phyloP scores from a whole-genome alignment of 2,113 vertebrate species.

The Dryoscopus gambensis region DNA sequence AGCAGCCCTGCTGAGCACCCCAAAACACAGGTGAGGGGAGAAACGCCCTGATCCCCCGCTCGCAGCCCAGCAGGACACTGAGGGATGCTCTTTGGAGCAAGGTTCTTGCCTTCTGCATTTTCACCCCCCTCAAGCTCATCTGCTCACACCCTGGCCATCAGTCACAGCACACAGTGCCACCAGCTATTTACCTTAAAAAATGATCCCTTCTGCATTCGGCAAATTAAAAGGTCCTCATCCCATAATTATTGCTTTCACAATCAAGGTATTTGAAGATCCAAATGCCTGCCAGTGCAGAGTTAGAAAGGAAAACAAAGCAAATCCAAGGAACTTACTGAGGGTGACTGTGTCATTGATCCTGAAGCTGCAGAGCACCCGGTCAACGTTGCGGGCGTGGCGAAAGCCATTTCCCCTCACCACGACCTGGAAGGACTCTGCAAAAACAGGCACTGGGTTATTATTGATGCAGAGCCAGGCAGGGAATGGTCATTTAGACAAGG shows the following conservation, averaged over 20 bases:
- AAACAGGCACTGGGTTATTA: neutral
- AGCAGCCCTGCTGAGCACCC: neutral
- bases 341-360: constrained; percentile 92
- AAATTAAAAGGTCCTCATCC: neutral
- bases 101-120: neutral
- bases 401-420: constrained; percentile 95
- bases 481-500: neutral
- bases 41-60: neutral
- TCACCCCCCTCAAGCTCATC: neutral
- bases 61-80: neutral
- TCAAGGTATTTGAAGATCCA: accelerated
- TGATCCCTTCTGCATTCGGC: neutral
- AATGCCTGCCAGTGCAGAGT: neutral
- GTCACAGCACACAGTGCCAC: neutral
- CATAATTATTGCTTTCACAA: neutral
- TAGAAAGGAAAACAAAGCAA: accelerated
- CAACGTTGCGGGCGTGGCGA: constrained; percentile 87
- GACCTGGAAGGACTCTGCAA: constrained; percentile 90
- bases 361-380: constrained; percentile 95
- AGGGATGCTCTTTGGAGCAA: neutral
- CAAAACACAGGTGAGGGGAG: neutral
- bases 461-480: accelerated
- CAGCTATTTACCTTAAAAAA: neutral
- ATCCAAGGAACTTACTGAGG: constrained; percentile 82
- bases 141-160: neutral